Percentiles rank a stretch among this genome's conserved stretches.
These are phyloP conservation scores for Cepaea nemoralis DNA, from an alignment of 1,140 invertebrate genomes.

Conservation along the genomic window DNA sequence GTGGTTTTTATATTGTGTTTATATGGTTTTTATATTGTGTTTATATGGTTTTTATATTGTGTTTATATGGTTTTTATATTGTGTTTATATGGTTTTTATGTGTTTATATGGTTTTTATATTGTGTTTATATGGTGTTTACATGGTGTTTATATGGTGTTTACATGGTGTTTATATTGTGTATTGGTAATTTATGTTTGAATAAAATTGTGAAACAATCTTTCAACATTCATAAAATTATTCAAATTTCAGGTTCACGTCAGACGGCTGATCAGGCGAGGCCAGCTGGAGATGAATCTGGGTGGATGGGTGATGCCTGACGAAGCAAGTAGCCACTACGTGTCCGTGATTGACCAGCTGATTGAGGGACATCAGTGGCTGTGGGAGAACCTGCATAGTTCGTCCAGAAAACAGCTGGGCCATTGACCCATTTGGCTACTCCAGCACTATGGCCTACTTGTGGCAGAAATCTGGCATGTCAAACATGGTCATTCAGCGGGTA, in stretches of 20 bases:
- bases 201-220: no score
- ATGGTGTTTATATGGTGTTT: no score
- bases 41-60: no score
- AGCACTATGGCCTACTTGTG: constrained; percentile 90
- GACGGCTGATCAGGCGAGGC: constrained; percentile 82
- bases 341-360: constrained; percentile 95
- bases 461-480: constrained; percentile 86
- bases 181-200: no score
- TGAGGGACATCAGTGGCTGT: constrained; percentile 95
- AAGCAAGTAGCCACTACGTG: constrained; percentile 93
- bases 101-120: no score
- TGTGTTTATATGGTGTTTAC: no score
- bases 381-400: constrained; percentile 81
- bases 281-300: constrained; percentile 94
- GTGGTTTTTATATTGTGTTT: no score
- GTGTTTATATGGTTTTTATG: no score
- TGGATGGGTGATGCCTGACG: constrained; percentile 99
- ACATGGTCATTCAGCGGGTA: constrained; percentile 91
- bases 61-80: no score
- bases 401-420: constrained; percentile 85
- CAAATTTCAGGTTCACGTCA: constrained; percentile 52
- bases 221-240: no score
- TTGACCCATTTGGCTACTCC: constrained; percentile 94
- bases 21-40: no score
- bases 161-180: no score